These are phyloP conservation scores for Platycheirus albimanus DNA, from an alignment of 2,888 invertebrate genomes.

Conservation along the genomic window DNA sequence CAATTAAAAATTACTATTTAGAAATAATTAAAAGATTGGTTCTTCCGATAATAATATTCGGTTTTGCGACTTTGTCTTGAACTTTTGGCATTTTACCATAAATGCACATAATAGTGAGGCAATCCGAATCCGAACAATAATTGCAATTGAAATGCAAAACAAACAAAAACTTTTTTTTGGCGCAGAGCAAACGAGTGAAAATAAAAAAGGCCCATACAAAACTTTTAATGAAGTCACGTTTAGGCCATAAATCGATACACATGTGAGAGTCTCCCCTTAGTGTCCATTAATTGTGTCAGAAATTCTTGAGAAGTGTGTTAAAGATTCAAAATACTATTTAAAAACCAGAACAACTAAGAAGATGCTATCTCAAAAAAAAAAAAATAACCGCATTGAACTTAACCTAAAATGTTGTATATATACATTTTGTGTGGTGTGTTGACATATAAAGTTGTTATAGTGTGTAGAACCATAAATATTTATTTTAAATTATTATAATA, in stretches of 20 bases:
- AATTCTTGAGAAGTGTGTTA: constrained; percentile 25
- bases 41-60: neutral
- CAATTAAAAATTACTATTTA: neutral
- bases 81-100: constrained; percentile 4
- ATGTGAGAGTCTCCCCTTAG: constrained; percentile 52
- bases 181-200: neutral
- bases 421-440: too few relatives aligned
- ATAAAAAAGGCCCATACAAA: neutral
- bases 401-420: too few relatives aligned
- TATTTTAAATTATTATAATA: too few relatives aligned
- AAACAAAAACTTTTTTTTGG: neutral
- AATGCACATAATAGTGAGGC: neutral
- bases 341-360: neutral
- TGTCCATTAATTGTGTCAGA: constrained; percentile 34
- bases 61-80: constrained; percentile 6
- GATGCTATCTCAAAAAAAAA: constrained; percentile 43
- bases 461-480: too few relatives aligned
- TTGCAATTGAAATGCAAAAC: neutral
- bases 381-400: constrained; percentile 27
- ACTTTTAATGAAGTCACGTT: constrained; percentile 48
- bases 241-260: constrained; percentile 54
- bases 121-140: neutral
- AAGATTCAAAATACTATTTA: constrained; percentile 15
- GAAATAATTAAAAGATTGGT: constrained; percentile 3
- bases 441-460: too few relatives aligned